Conservation (phyloP, 2,888 invertebrate species). For the Oscheius sp. region DNA sequence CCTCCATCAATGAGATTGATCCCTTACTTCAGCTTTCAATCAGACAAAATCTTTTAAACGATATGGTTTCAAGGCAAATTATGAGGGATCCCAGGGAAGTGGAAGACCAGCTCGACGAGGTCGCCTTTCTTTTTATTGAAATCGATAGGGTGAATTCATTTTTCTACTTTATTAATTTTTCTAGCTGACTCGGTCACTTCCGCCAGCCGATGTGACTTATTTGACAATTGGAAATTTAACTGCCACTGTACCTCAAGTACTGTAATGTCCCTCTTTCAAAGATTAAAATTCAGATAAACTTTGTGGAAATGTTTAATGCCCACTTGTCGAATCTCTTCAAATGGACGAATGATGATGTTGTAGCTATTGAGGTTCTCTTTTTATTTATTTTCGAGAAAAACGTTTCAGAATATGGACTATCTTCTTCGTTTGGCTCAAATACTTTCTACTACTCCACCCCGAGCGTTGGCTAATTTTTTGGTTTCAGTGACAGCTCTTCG, state of each 20-base stretch:
- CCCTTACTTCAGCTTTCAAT: conserved; percentile 44
- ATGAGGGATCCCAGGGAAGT: conserved; percentile 46
- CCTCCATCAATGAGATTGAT: conserved; percentile 41
- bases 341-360: conserved; percentile 45
- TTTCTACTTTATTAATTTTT: not conserved
- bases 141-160: conserved; percentile 28
- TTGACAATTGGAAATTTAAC: conserved; percentile 44
- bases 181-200: conserved; percentile 28
- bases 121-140: conserved; percentile 45
- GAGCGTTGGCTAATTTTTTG: conserved; percentile 46
- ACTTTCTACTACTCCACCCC: conserved; percentile 30
- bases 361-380: conserved; percentile 33
- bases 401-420: conserved; percentile 42
- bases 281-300: conserved; percentile 37
- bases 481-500: conserved; percentile 39
- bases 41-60: conserved; percentile 44
- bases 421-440: conserved; percentile 35
- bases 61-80: conserved; percentile 36
- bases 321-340: conserved; percentile 39
- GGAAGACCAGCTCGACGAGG: conserved; percentile 43
- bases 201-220: conserved; percentile 39
- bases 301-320: conserved; percentile 46
- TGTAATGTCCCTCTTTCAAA: too few relatives aligned
- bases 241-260: conserved; percentile 32
- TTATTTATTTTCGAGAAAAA: not conserved